Evolutionary conservation across 2,888 invertebrate genomes (phyloP).

Genomic region (Pammene fasciana): DNA sequence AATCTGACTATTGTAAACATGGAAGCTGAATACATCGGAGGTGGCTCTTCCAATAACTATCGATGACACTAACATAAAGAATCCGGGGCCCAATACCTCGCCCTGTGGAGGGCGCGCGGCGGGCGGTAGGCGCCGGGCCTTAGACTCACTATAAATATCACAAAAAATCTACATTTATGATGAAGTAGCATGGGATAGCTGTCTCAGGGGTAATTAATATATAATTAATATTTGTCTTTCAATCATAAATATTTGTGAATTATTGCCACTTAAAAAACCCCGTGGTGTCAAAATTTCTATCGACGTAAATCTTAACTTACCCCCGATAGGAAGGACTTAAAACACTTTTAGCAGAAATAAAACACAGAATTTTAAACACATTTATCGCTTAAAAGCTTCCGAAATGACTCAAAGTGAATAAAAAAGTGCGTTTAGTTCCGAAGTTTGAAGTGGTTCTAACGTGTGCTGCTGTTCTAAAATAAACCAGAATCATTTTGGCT

Average conservation of each 20-base stretch:
- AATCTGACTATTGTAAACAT: neutral
- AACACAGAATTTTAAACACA: slow-evolving; percentile 24
- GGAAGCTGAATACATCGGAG: slow-evolving; percentile 10
- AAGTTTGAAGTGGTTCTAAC: slow-evolving; percentile 25
- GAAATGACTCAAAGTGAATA: slow-evolving; percentile 23
- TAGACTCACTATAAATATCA: slow-evolving; percentile 42
- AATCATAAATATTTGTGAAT: slow-evolving; percentile 28
- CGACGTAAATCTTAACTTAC: slow-evolving; percentile 5
- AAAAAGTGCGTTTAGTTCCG: slow-evolving; percentile 24
- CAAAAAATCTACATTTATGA: slow-evolving; percentile 31
- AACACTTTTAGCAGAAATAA: slow-evolving; percentile 15
- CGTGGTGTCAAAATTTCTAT: neutral
- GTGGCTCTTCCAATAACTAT: slow-evolving; percentile 22
- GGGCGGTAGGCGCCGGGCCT: slow-evolving; percentile 65
- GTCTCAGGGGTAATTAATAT: slow-evolving; percentile 31
- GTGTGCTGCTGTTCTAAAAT: slow-evolving; percentile 1
- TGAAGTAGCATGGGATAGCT: slow-evolving; percentile 33
- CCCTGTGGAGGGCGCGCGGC: slow-evolving; percentile 49
- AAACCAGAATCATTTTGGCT: neutral
- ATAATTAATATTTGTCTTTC: slow-evolving; percentile 34
- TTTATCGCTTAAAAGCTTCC: slow-evolving; percentile 35
- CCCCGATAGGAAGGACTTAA: neutral
- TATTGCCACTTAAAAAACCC: slow-evolving; percentile 16
- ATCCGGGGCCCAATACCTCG: slow-evolving; percentile 4
- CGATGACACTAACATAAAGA: slow-evolving; percentile 38